A percentile compares a stretch with the other conserved stretches of the same genome.
Evolutionary conservation across 2,797 vertebrate genomes (phyloP).

Genomic region (Sebastes alutus): DNA sequence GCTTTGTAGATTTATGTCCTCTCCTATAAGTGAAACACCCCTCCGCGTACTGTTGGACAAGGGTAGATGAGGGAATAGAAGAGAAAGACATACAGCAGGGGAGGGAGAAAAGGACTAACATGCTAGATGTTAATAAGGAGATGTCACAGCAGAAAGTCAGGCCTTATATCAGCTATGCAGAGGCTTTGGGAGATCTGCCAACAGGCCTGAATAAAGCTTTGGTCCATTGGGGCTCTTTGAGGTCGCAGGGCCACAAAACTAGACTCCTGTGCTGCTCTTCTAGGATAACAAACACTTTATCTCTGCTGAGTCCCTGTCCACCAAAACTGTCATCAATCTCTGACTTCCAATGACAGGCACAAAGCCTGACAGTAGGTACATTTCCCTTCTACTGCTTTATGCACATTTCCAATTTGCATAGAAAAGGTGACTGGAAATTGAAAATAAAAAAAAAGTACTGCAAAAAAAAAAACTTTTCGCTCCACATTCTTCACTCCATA

Average conservation of each 20-base stretch:
- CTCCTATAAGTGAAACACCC: constrained; percentile 39
- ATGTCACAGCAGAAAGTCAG: constrained; percentile 64
- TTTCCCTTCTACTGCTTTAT: neutral
- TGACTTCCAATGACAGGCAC: neutral
- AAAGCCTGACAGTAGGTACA: neutral
- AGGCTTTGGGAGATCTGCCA: constrained; percentile 59
- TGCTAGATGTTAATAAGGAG: constrained; percentile 66
- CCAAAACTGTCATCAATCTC: constrained; percentile 12
- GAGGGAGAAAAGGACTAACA: constrained; percentile 44
- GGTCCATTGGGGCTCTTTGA: constrained; percentile 25
- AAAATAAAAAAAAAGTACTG: neutral
- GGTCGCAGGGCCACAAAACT: constrained; percentile 21
- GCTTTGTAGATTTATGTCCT: constrained; percentile 65
- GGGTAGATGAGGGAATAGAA: constrained; percentile 21
- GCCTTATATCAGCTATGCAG: constrained; percentile 50
- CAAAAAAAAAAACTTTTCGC: neutral
- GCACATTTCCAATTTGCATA: neutral
- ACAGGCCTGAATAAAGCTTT: constrained; percentile 50
- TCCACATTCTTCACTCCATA: too few species aligned
- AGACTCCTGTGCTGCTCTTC: constrained; percentile 14
- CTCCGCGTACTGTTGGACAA: constrained; percentile 27
- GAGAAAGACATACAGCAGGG: neutral
- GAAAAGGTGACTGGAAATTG: neutral
- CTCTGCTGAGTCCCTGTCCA: neutral
- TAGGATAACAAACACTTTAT: constrained; percentile 5